Conservation (phyloP, 2,113 vertebrate genomes). For the Rhynchomys soricoides region DNA sequence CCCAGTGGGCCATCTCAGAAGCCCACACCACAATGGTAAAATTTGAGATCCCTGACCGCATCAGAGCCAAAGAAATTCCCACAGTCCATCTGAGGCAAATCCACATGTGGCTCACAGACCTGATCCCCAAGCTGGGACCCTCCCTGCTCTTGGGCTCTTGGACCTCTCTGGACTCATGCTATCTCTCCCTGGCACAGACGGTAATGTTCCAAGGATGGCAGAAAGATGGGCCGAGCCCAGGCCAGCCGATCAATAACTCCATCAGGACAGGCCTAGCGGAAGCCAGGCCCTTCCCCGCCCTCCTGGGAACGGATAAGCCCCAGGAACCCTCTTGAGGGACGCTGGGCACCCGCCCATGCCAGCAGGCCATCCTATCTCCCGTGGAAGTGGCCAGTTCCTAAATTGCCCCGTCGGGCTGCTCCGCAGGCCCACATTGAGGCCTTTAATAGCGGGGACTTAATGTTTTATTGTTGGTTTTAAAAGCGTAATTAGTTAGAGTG, state of each 20-base stretch:
- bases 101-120: not conserved
- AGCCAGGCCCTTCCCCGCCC: conserved; percentile 73
- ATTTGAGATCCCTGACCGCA: not conserved
- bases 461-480: conserved; percentile 94
- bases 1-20: not conserved
- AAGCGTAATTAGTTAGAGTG: conserved; percentile 94
- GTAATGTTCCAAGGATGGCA: not conserved
- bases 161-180: not conserved
- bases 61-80: not conserved
- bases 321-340: conserved; percentile 88
- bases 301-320: conserved; percentile 75
- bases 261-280: not conserved
- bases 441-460: conserved; percentile 89
- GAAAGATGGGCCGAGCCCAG: not conserved
- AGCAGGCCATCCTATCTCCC: conserved; percentile 86
- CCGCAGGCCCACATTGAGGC: conserved; percentile 70
- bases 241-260: conserved; percentile 22
- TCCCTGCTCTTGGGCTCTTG: accelerated
- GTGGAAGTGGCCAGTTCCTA: conserved; percentile 86
- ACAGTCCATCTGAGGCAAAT: not conserved
- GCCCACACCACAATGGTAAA: not conserved
- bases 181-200: not conserved
- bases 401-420: conserved; percentile 81
- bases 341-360: conserved; percentile 82
- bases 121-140: not conserved